phyloP scores from a whole-genome alignment of 2,113 vertebrate genomes.

The Labrus mixtus region DNA sequence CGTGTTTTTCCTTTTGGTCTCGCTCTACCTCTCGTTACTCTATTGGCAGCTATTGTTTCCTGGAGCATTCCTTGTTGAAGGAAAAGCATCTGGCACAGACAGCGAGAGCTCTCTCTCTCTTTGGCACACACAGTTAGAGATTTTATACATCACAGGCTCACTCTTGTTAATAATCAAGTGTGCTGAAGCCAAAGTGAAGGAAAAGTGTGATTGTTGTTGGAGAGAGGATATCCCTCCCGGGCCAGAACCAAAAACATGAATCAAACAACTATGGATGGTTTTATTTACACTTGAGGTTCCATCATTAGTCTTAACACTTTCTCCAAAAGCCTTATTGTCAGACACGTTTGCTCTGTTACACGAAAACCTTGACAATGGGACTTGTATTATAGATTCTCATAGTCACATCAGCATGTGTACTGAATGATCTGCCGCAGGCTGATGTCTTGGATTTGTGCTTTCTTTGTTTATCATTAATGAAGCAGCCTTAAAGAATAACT shows the following conservation, averaged over 20 bases:
- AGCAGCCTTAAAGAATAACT: constrained; percentile 6
- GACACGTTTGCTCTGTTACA: constrained; percentile 22
- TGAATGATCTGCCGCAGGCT: constrained; percentile 49
- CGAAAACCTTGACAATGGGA: constrained; percentile 37
- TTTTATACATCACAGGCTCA: constrained; percentile 22
- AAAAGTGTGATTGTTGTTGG: constrained; percentile 6
- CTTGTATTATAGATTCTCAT: constrained; percentile 1
- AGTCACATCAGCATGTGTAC: constrained; percentile 51
- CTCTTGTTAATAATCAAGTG: constrained; percentile 34
- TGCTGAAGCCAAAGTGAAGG: constrained; percentile 22
- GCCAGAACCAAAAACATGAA: neutral
- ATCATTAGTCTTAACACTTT: neutral
- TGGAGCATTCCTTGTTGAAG: constrained; percentile 64
- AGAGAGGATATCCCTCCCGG: constrained; percentile 1
- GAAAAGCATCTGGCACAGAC: constrained; percentile 68
- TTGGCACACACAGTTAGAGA: constrained; percentile 26
- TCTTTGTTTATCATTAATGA: constrained; percentile 23
- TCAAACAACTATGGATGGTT: neutral
- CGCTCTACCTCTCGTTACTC: constrained; percentile 37
- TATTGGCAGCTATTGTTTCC: constrained; percentile 67
- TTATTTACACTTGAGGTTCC: constrained; percentile 14
- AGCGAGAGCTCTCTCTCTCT: constrained; percentile 51
- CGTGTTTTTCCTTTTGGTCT: constrained; percentile 30
- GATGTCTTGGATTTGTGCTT: constrained; percentile 35
- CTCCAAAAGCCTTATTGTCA: constrained; percentile 49